Conservation (phyloP, 2,888 invertebrate genomes). For the Isoperla grammatica region DNA sequence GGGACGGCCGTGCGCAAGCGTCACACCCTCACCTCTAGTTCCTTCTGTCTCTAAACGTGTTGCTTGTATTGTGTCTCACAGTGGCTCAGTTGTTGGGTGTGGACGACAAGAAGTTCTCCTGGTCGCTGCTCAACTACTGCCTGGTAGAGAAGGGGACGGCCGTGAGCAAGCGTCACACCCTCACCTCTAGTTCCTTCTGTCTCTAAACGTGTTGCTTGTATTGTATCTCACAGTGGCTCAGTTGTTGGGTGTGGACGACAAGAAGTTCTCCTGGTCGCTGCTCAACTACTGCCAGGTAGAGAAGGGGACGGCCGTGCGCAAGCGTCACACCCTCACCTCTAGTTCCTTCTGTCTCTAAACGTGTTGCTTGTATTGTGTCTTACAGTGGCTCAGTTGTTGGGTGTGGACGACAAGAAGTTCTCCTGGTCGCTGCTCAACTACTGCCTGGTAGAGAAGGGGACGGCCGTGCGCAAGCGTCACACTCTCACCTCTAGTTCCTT, state of each 20-base stretch:
- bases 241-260: slow-evolving; percentile 69
- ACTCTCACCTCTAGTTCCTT: too few species aligned
- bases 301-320: slow-evolving; percentile 61
- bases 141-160: slow-evolving; percentile 68
- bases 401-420: slow-evolving; percentile 75
- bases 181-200: too few species aligned
- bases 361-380: too few species aligned
- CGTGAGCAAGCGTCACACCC: slow-evolving; percentile 60
- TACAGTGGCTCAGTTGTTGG: slow-evolving; percentile 64
- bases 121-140: slow-evolving; percentile 83
- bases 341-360: too few species aligned
- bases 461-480: slow-evolving; percentile 61
- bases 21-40: slow-evolving; percentile 67
- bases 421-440: slow-evolving; percentile 82
- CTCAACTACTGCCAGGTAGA: slow-evolving; percentile 79
- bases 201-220: too few species aligned
- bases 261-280: slow-evolving; percentile 79
- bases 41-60: too few species aligned
- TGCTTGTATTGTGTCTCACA: too few species aligned
- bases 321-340: slow-evolving; percentile 64
- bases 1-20: slow-evolving; percentile 61
- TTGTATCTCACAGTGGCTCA: slow-evolving; percentile 65
- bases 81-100: slow-evolving; percentile 69
- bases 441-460: slow-evolving; percentile 70
- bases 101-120: slow-evolving; percentile 74